Evolutionary conservation across 1,140 invertebrate genomes (phyloP).

Genomic region (Tachypleus tridentatus): DNA sequence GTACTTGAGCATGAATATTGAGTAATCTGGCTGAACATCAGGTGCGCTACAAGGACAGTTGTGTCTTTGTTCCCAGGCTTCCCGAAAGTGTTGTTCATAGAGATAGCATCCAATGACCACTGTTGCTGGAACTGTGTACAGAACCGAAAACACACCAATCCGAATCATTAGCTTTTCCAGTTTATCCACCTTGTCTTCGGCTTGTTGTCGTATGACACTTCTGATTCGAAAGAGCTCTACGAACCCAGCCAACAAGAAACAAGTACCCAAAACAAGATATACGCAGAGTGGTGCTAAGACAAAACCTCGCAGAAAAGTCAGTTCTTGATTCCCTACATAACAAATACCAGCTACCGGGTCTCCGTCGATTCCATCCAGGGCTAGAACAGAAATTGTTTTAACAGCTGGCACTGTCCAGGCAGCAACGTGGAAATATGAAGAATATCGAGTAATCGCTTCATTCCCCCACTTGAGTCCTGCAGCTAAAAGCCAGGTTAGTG

Average conservation of each 20-base stretch:
- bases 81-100: slow-evolving; percentile 38
- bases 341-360: slow-evolving; percentile 40
- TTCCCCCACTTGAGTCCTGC: slow-evolving; percentile 91
- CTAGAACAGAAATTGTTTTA: slow-evolving; percentile 67
- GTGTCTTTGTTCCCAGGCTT: slow-evolving; percentile 52
- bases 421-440: slow-evolving; percentile 82
- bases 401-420: slow-evolving; percentile 79
- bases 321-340: slow-evolving; percentile 62
- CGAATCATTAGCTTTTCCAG: slow-evolving; percentile 39
- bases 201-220: slow-evolving; percentile 31
- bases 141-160: slow-evolving; percentile 36
- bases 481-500: slow-evolving; percentile 87
- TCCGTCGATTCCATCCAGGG: slow-evolving; percentile 71
- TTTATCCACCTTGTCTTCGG: slow-evolving; percentile 29
- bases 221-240: slow-evolving; percentile 33
- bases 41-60: slow-evolving; percentile 24
- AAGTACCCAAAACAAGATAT: slow-evolving; percentile 31
- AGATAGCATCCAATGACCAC: slow-evolving; percentile 31
- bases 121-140: slow-evolving; percentile 39
- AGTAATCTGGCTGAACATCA: slow-evolving; percentile 35
- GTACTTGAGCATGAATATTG: slow-evolving; percentile 44
- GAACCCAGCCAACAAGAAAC: slow-evolving; percentile 35
- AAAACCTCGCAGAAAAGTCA: slow-evolving; percentile 62
- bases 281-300: slow-evolving; percentile 71
- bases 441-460: slow-evolving; percentile 88